Evolutionary conservation across 2,113 vertebrate species (phyloP), one percentile per base, ranked within the genome.

Genomic region (Phrynocephalus versicolor): DNA sequence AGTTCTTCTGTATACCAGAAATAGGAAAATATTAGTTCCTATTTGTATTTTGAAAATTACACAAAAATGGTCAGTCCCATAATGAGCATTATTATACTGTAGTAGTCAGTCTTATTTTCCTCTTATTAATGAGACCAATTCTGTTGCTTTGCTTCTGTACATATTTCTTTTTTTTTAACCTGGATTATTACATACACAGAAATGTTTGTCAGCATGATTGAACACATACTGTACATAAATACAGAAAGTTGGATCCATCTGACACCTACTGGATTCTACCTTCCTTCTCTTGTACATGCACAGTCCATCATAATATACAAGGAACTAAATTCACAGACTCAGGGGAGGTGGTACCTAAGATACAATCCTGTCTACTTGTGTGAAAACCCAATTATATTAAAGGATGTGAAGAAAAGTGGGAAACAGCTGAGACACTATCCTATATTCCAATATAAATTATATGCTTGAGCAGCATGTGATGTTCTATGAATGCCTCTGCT

Each of bases 1-100:
- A 85, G 77, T 79, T 81, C 81, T 88, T 81, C 51, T 88, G n/a
- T 72, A 87, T 12, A 72, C n/a, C 5, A 77, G 3, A 73, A 83
- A 62, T 23, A 37, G 2, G 4, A 75, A 51, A 74, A 73, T 85
- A 82, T 45, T 37, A 85, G 64, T 2, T n/a, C 19, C 57, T 85
- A 62, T 79, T 39, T 60, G 39, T 57, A 72, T 57, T 67, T n/a
- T 55, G 39, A 79, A 79, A 51, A 33, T 57, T 62, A 21, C 30
- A 67, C 25, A 15, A 45, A 87, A n/a, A 86, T 19, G 81, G n/a
- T 45, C 1, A 77, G 27, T 45, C 25, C 19, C 16, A n/a, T 76
- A 37, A 3, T 1, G 21, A 1, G 83, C 73, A 33, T 10, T 45
- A 85, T 69, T 7, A 58, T 84, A 85, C 64, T 7, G 55, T 84